Base-by-base conservation (phyloP, 2,113 vertebrate genomes). In the Pogona vitticeps region DNA sequence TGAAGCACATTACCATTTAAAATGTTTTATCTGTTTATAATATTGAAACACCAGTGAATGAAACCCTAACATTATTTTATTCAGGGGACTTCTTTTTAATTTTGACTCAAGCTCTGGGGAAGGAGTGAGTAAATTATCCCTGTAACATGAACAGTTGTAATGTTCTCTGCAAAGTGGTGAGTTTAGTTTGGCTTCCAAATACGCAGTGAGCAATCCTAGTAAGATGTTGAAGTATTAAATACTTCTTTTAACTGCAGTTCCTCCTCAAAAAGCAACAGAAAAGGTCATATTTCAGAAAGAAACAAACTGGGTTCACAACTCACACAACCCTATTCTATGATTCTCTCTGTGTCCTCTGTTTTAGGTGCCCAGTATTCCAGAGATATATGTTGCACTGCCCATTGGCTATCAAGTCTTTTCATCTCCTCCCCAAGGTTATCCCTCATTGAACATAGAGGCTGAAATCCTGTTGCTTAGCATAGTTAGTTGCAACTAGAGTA, bases 91-190 rank as follows among this genome's bases (percentile, higher is more conserved):
- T 87, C 42, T 87, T 87, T 82, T 83, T 83, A 82, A 88, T 88
- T 83, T 76, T 87, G 80, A 78, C 86, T 68, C 73, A 61, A 83
- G 40, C 85, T 76, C 85, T 76, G 82, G 85, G 79, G 38, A 78
- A 78, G 75, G 18, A 88, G 61, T 61, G 73, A 88, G 71, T 71
- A 83, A 88, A 83, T 88, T 88, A 83, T 88, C 81, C n/a, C 78
- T 68, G 31, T 61, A 56, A 79, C 46, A 40, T 70, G 73, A 83
- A 83, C 52, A 83, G 80, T 83, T 88, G 33, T 78, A 78, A 15
- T 58, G 26, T 38, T 82, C 71, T 71, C 85, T n/a, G 31, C 67
- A 73, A 77, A 82, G 72, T 38, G 28, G 40, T 87, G n/a, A 59
- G 76, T 87, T 82, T 87, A 65, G 78, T 87, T 87, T 87, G 70